Base-by-base conservation (phyloP, 2,888 invertebrate genomes). In the Tachystola acroxantha region DNA sequence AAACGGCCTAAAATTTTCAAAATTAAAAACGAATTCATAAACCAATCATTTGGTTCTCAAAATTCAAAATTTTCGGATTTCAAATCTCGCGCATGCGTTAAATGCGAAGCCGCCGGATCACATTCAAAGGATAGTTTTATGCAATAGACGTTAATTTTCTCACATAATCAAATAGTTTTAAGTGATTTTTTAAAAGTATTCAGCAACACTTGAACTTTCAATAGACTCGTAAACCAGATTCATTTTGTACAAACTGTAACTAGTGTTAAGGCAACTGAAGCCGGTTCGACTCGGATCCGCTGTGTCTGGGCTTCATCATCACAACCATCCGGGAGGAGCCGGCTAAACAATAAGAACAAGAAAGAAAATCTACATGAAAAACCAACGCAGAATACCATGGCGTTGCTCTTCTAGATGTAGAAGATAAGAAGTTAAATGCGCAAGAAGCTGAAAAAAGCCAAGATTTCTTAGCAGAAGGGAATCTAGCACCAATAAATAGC, bases 251-350 rank as follows among this genome's bases (percentile, higher is more conserved):
- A 70, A 67, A 71, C 79, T 77, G 65, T 79, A 77, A 75, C 70
- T 85, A 85, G 81, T 74, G 78, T 69, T 84, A 82, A 82, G 85
- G 84, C 82, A 80, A 82, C 86, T 79, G 74, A 58, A 65, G 75
- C 78, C 69, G 66, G 76, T 68, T 81, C 75, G 42, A 60, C 84
- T 77, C 67, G 86, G 86, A 85, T 79, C 59, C 57, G 78, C 80
- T 72, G 74, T 61, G 48, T 55, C 48, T 74, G 85, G 86, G 86
- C 85, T 78, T 74, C 48, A 53, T 68, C 74, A 75, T 79, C 77
- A 46, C 77, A 70, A 75, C 74, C 81, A 80, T 86, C 84, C 85
- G 73, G 73, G 85, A 79, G 58, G 78, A 77, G 69, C 75, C 75
- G 53, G 69, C 76, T 67, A 50, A 43, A 50, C 43, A 61, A 54